A percentile compares a stretch with the other conserved stretches of the same genome.
phyloP scores from a whole-genome alignment of 2,113 vertebrate species.

The Zapornia atra region DNA sequence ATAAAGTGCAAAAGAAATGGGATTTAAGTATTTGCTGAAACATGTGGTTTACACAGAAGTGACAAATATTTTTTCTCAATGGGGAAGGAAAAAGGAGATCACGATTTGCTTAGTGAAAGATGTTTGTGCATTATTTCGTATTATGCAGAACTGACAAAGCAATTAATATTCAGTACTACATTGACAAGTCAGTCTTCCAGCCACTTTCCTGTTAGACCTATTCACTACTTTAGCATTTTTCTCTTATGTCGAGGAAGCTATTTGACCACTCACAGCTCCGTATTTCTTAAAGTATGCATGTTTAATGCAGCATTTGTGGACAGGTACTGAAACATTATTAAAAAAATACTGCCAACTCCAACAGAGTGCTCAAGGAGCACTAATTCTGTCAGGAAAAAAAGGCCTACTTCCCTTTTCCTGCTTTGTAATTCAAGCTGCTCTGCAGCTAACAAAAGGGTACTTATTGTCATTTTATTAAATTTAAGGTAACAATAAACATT shows the following conservation, averaged over 20 bases:
- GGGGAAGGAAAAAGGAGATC: neutral
- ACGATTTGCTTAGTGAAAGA: neutral
- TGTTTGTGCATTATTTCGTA: neutral
- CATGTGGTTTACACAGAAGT: neutral
- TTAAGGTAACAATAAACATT: constrained; percentile 38
- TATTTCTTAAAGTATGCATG: neutral
- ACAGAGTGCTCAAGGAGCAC: neutral
- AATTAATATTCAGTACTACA: neutral
- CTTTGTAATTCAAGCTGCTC: neutral
- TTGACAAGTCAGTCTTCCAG: constrained; percentile 3
- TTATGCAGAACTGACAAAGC: neutral
- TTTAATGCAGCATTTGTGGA: neutral
- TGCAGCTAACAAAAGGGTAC: neutral
- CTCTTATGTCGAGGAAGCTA: neutral
- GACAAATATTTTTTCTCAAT: neutral
- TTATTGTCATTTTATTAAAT: constrained; percentile 9
- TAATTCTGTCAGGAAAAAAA: neutral
- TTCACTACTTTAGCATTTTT: neutral
- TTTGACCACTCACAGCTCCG: neutral
- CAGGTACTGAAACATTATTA: neutral
- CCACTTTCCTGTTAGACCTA: neutral
- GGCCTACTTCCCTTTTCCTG: neutral
- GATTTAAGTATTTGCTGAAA: neutral
- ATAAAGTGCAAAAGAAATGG: neutral
- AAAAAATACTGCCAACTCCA: neutral